Evolutionary conservation across 2,797 vertebrate species (phyloP).

Genomic region (Coracias cyanogaster): DNA sequence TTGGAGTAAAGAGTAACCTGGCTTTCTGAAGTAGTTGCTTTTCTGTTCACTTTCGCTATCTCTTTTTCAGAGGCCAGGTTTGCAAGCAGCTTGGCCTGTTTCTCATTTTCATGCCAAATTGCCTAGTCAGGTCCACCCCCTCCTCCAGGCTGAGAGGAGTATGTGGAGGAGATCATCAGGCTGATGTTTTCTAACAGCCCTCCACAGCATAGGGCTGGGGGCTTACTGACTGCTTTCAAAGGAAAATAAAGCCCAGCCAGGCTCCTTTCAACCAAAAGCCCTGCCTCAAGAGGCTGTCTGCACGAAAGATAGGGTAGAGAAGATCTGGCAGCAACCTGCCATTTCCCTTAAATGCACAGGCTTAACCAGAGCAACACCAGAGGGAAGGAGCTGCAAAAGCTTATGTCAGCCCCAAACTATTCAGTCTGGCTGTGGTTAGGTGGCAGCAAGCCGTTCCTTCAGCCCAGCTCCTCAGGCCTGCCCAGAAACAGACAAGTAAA

Average conservation of each 20-base stretch:
- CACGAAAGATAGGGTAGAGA: not conserved
- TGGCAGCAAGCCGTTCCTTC: rapidly evolving
- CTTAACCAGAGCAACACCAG: not conserved
- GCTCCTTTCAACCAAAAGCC: not conserved
- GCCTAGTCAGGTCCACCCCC: not conserved
- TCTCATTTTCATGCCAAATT: conserved; percentile 47
- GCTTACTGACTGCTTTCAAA: not conserved
- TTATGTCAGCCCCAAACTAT: not conserved
- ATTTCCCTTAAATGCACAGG: not conserved
- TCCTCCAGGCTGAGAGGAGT: not conserved
- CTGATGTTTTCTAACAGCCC: conserved; percentile 9
- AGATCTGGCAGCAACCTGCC: not conserved
- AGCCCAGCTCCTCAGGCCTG: not conserved
- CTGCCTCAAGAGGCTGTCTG: not conserved
- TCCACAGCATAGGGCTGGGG: not conserved
- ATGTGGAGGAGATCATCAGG: not conserved
- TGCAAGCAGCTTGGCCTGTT: conserved; percentile 21
- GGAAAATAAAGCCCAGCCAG: not conserved
- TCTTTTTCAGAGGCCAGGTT: conserved; percentile 13
- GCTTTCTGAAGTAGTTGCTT: conserved; percentile 24
- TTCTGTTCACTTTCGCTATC: not conserved
- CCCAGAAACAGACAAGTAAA: rapidly evolving
- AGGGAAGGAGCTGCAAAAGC: not conserved
- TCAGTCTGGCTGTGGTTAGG: rapidly evolving
- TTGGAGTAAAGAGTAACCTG: not conserved